phyloP scores from a whole-genome alignment of 2,797 vertebrate species.

The Chaunax sp. region DNA sequence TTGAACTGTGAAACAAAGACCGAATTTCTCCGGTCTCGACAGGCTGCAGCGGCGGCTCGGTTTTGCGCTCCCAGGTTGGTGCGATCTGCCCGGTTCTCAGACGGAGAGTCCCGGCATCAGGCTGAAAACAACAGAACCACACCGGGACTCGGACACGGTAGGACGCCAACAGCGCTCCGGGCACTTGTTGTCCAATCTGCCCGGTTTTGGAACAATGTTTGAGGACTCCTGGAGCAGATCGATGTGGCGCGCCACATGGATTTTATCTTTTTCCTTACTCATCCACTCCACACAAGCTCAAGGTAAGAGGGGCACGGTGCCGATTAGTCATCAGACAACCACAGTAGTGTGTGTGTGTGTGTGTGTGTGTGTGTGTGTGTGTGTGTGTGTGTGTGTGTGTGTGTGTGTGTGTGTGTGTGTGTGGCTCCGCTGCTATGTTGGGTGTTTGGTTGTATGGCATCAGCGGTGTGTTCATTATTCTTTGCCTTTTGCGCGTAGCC shows the following conservation, averaged over 20 bases:
- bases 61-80: conserved; percentile 42
- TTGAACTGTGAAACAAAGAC: conserved; percentile 14
- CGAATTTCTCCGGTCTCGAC: conserved; percentile 18
- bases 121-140: conserved; percentile 23
- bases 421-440: conserved; percentile 6
- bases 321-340: conserved; percentile 10
- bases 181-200: conserved; percentile 74
- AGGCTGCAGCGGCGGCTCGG: conserved; percentile 21
- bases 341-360: conserved; percentile 15
- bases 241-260: conserved; percentile 82
- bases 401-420: too few species aligned
- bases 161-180: conserved; percentile 58
- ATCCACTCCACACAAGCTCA: conserved; percentile 75
- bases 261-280: conserved; percentile 79
- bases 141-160: conserved; percentile 53
- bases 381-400: too few species aligned
- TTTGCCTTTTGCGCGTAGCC: conserved; percentile 18
- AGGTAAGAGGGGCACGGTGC: conserved; percentile 72
- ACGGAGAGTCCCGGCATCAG: conserved; percentile 2
- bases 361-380: too few species aligned
- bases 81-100: conserved; percentile 43
- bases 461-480: conserved; percentile 33
- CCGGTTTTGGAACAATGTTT: conserved; percentile 69
- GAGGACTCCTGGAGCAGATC: conserved; percentile 65
- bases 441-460: not conserved